Base-by-base conservation (phyloP, 2,797 vertebrate genomes). In the Syngnathus acus region DNA sequence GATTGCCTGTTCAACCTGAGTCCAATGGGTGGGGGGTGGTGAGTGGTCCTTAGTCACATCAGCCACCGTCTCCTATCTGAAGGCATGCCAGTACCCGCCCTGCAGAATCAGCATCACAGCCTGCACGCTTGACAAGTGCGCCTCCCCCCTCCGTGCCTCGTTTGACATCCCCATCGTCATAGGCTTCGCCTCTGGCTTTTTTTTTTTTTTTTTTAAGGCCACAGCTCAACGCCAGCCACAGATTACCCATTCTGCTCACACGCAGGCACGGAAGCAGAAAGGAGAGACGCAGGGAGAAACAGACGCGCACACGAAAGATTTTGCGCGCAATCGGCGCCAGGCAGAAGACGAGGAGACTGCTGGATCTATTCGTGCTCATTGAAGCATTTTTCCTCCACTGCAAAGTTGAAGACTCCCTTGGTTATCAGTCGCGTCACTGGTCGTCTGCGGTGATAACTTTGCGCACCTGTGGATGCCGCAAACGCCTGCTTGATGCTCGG, bases 131-230 rank as follows among this genome's bases (percentile, higher is more conserved):
- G 82, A 83, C 81, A 80, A 84, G 84, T 82, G 87, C 84, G 80
- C 89, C 85, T 85, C 85, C 87, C 84, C 78, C 81, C 84, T 78
- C 75, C 72, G 71, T 14, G 45, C 82, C 72, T 63, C 76, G 79
- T 82, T 78, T 86, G 86, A 85, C 85, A 85, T 79, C 83, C 76
- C 79, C 89, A 81, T 86, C 83, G 77, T 86, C 84, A 74, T 32
- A 83, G 88, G 88, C 83, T 89, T 87, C 79, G 86, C 87, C 85
- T 88, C 82, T 78, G 92, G 89, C 91, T 89, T 88, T 94, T 94
- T 88, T 93, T 94, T 94, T 75, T 85, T 94, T 83, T 94, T 85
- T 95, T 93, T 93, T 91, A 92, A 91, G 93, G 91, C 87, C 88
- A 32, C 26, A 92, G 89, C 91, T 89, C 87, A 82, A 80, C 45